These are phyloP conservation scores for Proterorhinus semilunaris DNA, from an alignment of 2,113 vertebrate genomes.

Conservation along the genomic window DNA sequence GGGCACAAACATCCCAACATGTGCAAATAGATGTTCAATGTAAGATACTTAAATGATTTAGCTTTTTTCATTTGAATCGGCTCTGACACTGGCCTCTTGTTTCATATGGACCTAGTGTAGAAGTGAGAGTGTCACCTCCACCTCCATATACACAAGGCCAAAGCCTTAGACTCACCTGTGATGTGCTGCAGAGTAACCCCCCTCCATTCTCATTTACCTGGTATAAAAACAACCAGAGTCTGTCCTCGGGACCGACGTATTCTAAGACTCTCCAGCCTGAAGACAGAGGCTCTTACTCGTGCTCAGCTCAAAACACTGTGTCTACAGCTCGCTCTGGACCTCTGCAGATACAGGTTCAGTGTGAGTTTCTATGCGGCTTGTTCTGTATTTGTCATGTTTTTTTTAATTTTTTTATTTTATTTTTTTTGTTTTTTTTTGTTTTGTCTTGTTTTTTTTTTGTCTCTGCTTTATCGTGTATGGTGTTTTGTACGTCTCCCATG, in stretches of 20 bases:
- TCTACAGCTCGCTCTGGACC: rapidly evolving
- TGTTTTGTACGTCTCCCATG: no score
- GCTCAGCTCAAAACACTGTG: not conserved
- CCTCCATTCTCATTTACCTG: rapidly evolving
- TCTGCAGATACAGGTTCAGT: not conserved
- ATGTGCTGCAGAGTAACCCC: conserved; percentile 37
- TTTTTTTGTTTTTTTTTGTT: not conserved
- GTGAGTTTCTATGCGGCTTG: conserved; percentile 41
- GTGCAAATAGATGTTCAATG: not conserved
- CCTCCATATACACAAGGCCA: conserved; percentile 8
- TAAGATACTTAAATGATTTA: not conserved
- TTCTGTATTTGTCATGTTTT: no score
- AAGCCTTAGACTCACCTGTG: conserved; percentile 29
- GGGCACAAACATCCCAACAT: not conserved
- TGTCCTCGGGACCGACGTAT: rapidly evolving
- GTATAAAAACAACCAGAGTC: rapidly evolving
- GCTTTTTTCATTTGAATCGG: not conserved
- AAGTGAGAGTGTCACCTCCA: rapidly evolving
- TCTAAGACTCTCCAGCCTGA: rapidly evolving
- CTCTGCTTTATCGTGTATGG: no score
- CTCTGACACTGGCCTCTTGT: not conserved
- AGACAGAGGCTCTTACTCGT: conserved; percentile 21
- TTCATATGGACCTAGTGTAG: conserved; percentile 22
- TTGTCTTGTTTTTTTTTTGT: no score
- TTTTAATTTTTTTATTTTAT: no score